Base-by-base conservation (phyloP, 1,140 invertebrate genomes). In the Venturia canescens region DNA sequence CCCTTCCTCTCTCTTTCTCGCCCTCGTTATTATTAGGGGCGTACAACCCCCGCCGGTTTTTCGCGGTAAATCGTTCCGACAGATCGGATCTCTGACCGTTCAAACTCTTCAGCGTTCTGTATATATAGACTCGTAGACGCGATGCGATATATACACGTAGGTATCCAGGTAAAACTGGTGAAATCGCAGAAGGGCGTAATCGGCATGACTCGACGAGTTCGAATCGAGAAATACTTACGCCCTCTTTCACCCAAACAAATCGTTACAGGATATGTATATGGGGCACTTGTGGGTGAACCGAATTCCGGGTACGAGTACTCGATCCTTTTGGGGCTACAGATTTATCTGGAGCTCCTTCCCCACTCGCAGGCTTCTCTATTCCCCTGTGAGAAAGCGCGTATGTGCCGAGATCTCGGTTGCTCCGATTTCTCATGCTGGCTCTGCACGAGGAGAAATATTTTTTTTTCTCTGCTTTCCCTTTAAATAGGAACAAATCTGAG, bases 61-160 rank as follows among this genome's bases (percentile, higher is more conserved):
- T 85, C 79, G 84, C 84, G 71, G 76, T 84, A 88, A 89, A 90
- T 90, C 87, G 84, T 83, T 78, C 81, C 81, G 80, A 83, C 84
- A 85, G 86, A 88, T 87, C 87, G 63, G 78, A 83, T 83, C 83
- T 82, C 21, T 27, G 23, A 67, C 31, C 71, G 79, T 75, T 75
- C 50, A 27, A 80, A 70, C 57, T 76, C 60, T 77, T 38, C 23
- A 38, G 63, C 3, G 3, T 26, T 13, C 9, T 23, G 23, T 66
- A 78, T 44, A 34, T 34, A 78, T 44, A 34, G 3, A 34, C 31
- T 34, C 31, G 31, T 34, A 44, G 38, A 9, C 38, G 38, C 38
- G 38, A 44, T 44, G 38, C 7, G 7, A 13, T 44, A 11, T 11
- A 13, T 44, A 44, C 7, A 13, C 7, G 38, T 13, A 44, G n/a